Evolutionary conservation across 2,797 vertebrate species (phyloP).

Genomic region (Sebastes trivittatus): DNA sequence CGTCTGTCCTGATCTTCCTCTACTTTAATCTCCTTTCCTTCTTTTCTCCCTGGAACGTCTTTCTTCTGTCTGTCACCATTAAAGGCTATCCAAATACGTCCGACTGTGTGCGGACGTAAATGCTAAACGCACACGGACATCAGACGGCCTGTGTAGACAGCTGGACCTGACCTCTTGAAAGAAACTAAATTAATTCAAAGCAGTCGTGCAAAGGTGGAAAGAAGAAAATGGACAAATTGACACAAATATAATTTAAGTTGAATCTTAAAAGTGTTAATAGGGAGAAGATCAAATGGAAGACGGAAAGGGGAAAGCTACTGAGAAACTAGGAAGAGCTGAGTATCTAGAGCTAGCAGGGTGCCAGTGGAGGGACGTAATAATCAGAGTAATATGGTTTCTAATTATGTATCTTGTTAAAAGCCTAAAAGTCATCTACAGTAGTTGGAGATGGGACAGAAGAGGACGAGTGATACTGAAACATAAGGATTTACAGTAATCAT

Average conservation of each 20-base stretch:
- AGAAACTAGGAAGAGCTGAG: background rate
- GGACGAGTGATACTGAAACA: background rate
- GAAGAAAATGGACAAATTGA: background rate
- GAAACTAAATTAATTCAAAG: constrained; percentile 20
- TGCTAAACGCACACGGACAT: background rate
- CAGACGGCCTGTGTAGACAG: background rate
- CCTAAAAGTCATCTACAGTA: background rate
- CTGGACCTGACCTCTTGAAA: background rate
- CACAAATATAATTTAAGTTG: background rate
- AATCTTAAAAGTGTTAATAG: background rate
- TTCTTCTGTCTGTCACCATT: constrained; percentile 51
- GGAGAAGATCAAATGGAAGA: background rate
- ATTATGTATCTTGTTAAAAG: constrained; percentile 2
- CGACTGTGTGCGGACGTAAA: background rate
- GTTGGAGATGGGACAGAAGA: background rate
- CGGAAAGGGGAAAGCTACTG: background rate
- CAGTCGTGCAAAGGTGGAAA: background rate
- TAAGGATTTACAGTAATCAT: background rate
- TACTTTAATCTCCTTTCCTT: constrained; percentile 59
- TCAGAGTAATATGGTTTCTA: background rate
- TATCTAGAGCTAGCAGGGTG: background rate
- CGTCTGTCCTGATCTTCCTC: constrained; percentile 48
- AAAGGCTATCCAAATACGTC: constrained; percentile 21
- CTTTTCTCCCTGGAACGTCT: constrained; percentile 24
- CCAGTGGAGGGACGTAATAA: background rate